These are phyloP conservation scores for Acrocyrtus sp. DNA, from an alignment of 2,888 invertebrate species.

Conservation along the genomic window DNA sequence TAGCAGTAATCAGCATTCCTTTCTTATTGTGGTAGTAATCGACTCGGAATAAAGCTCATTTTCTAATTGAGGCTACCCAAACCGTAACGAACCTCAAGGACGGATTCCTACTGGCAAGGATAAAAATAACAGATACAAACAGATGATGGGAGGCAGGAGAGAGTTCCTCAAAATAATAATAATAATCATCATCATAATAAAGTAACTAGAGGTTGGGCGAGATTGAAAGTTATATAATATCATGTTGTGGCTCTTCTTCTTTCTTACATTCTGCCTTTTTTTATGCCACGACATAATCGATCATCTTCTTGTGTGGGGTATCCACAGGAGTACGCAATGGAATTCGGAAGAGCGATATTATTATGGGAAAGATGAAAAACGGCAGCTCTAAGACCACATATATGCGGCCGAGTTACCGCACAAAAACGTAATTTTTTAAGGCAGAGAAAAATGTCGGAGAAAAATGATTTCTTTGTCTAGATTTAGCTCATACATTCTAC, in stretches of 20 bases:
- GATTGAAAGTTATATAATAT: conserved; percentile 43
- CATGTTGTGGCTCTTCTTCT: conserved; percentile 3
- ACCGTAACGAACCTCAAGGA: conserved; percentile 56
- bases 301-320: conserved; percentile 55
- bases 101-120: conserved; percentile 43
- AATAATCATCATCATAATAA: conserved; percentile 34
- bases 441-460: background rate
- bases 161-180: conserved; percentile 35
- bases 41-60: conserved; percentile 40
- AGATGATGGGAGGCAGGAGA: conserved; percentile 26
- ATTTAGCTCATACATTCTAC: no score
- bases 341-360: conserved; percentile 49
- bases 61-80: conserved; percentile 54
- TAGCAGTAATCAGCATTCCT: conserved; percentile 38
- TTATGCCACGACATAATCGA: conserved; percentile 50
- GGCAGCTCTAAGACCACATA: conserved; percentile 7
- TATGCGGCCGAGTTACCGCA: conserved; percentile 21
- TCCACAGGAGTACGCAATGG: conserved; percentile 54
- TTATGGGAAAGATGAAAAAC: conserved; percentile 14
- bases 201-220: conserved; percentile 17
- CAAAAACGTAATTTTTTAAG: conserved; percentile 6
- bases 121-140: conserved; percentile 6
- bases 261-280: conserved; percentile 18
- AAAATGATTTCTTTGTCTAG: no score
- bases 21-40: conserved; percentile 23